Conservation (phyloP, 2,797 vertebrate species). For the Tragopan temminckii region DNA sequence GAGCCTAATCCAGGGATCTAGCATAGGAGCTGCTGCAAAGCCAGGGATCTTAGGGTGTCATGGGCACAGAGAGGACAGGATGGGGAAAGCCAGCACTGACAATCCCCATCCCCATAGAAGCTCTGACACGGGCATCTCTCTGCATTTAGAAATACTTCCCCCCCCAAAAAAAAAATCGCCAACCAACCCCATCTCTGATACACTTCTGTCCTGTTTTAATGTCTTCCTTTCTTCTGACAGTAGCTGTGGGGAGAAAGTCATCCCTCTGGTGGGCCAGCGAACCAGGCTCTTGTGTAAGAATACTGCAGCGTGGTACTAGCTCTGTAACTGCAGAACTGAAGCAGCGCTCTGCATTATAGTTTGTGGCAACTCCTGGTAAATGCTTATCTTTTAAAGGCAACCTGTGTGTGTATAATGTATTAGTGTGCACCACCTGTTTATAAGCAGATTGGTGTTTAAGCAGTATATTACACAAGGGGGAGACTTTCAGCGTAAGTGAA, state of each 20-base stretch:
- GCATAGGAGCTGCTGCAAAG: background rate
- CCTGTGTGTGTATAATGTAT: background rate
- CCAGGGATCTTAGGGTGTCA: background rate
- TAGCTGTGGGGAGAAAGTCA: background rate
- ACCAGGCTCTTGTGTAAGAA: background rate
- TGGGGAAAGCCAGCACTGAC: background rate
- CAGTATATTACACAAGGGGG: background rate
- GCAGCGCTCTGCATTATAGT: background rate
- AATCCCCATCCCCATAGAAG: background rate
- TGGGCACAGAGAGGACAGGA: background rate
- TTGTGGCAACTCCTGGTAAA: background rate
- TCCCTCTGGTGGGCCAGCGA: background rate
- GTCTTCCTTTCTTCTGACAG: background rate
- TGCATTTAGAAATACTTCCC: rapidly evolving
- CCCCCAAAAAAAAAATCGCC: background rate
- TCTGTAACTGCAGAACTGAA: background rate
- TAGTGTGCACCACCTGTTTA: background rate
- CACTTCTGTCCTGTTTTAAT: background rate
- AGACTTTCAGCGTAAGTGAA: background rate
- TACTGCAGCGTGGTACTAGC: background rate
- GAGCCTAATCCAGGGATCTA: background rate
- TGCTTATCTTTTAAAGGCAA: background rate
- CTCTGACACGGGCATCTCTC: background rate
- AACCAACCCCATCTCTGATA: background rate
- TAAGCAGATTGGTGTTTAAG: slow-evolving; percentile 3